A percentile compares a stretch with the other conserved stretches of the same genome.
These are phyloP conservation scores for Hypotaenidia okinawae DNA, from an alignment of 2,797 vertebrate genomes.

Conservation along the genomic window DNA sequence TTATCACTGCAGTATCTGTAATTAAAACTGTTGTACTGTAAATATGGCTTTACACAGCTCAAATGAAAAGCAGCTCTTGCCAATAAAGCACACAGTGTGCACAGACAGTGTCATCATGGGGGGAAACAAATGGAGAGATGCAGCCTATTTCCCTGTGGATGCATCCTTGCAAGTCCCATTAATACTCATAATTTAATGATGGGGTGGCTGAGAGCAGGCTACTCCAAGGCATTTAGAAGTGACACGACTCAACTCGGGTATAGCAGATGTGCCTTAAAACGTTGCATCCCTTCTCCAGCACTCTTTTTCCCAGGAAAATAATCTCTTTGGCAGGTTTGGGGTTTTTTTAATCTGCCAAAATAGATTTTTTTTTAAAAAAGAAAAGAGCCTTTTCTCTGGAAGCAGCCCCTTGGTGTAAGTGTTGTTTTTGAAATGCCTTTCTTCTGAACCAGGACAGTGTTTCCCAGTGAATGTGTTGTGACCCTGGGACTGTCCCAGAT, in stretches of 20 bases:
- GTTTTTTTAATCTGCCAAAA: background rate
- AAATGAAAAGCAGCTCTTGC: slow-evolving; percentile 26
- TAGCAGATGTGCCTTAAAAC: background rate
- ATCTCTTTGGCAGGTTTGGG: background rate
- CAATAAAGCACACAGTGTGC: slow-evolving; percentile 15
- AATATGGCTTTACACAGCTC: slow-evolving; percentile 33
- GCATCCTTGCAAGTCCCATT: slow-evolving; percentile 35
- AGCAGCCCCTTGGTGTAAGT: background rate
- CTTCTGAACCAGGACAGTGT: background rate
- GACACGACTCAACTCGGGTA: background rate
- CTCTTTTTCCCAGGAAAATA: background rate
- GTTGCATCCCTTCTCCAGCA: background rate
- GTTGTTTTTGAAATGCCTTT: background rate
- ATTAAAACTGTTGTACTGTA: slow-evolving; percentile 58
- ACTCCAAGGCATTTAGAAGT: slow-evolving; percentile 10
- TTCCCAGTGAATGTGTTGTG: background rate
- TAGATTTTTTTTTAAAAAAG: background rate
- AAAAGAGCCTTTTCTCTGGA: background rate
- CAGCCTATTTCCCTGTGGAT: background rate
- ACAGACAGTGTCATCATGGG: background rate
- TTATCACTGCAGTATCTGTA: slow-evolving; percentile 5
- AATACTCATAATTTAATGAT: slow-evolving; percentile 18
- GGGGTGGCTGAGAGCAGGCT: background rate
- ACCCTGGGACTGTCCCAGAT: background rate
- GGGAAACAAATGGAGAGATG: slow-evolving; percentile 4